A percentile compares a stretch with the other conserved stretches of the same genome.
Evolutionary conservation across 2,797 vertebrate genomes (phyloP).

Genomic region (Eupleurogrammus muticus): DNA sequence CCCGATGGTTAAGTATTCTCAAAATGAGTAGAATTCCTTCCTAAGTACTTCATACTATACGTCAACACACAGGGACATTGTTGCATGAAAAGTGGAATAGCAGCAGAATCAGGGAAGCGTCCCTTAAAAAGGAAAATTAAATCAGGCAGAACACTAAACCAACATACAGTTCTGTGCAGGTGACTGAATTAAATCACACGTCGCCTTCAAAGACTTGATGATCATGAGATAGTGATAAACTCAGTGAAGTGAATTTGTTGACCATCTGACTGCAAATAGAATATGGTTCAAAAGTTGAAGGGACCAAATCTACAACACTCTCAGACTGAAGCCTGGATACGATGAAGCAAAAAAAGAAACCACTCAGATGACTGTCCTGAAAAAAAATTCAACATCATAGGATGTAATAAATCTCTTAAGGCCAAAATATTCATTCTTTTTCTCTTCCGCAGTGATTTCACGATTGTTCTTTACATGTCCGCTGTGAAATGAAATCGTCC

Average conservation of each 20-base stretch:
- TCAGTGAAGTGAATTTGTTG: conserved; percentile 22
- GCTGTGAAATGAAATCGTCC: background rate
- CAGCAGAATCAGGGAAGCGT: conserved; percentile 5
- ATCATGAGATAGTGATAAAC: conserved; percentile 43
- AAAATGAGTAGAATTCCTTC: conserved; percentile 7
- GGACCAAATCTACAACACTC: background rate
- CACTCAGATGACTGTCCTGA: background rate
- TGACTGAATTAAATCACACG: conserved; percentile 28
- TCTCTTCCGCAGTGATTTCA: background rate
- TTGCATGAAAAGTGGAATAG: conserved; percentile 10
- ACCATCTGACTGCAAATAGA: conserved; percentile 17
- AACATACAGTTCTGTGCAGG: conserved; percentile 15
- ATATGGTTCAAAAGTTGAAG: conserved; percentile 2
- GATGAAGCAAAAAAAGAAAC: background rate
- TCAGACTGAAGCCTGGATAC: background rate
- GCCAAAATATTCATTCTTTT: background rate
- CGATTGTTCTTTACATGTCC: background rate
- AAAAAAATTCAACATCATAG: no score
- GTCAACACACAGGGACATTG: conserved; percentile 18
- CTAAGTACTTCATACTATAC: background rate
- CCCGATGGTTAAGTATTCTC: no score
- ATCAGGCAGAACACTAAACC: conserved; percentile 21
- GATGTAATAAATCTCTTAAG: background rate
- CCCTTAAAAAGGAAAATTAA: conserved; percentile 35
- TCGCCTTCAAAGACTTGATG: conserved; percentile 18